Conservation (phyloP, 53 echinoderm and acorn worm genomes). For the Antedon mediterranea region DNA sequence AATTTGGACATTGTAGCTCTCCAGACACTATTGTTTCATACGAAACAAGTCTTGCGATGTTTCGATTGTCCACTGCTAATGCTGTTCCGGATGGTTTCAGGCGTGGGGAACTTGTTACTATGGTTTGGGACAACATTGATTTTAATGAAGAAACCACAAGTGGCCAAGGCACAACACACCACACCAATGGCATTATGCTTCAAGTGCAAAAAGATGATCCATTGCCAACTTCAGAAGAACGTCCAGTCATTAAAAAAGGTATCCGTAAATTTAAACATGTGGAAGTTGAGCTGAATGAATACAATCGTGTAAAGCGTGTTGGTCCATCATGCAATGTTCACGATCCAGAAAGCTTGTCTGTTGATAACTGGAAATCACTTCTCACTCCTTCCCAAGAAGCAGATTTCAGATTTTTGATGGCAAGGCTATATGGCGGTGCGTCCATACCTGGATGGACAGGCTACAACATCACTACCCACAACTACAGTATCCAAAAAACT, state of each 20-base stretch:
- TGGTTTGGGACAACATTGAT: no score
- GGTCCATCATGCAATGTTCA: background rate
- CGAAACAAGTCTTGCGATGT: no score
- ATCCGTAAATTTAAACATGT: background rate
- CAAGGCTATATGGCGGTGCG: background rate
- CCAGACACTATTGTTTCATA: no score
- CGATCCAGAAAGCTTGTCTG: background rate
- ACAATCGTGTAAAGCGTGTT: background rate
- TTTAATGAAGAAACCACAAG: slow-evolving; percentile 6
- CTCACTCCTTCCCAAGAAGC: background rate
- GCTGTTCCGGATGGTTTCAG: no score
- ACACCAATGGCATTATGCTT: slow-evolving; percentile 15
- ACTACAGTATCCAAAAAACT: background rate
- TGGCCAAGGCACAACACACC: slow-evolving; percentile 12
- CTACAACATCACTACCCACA: slow-evolving; percentile 1
- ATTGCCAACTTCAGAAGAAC: background rate
- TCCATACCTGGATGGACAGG: slow-evolving; percentile 22
- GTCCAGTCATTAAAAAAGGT: background rate
- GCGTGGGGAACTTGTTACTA: no score
- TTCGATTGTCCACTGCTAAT: no score
- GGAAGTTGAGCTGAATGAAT: background rate
- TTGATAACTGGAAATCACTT: background rate
- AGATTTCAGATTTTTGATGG: background rate
- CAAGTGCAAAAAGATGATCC: no score
- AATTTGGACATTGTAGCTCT: no score